Evolutionary conservation across 2,888 invertebrate species (phyloP).

Genomic region (Synergus itoensis): DNA sequence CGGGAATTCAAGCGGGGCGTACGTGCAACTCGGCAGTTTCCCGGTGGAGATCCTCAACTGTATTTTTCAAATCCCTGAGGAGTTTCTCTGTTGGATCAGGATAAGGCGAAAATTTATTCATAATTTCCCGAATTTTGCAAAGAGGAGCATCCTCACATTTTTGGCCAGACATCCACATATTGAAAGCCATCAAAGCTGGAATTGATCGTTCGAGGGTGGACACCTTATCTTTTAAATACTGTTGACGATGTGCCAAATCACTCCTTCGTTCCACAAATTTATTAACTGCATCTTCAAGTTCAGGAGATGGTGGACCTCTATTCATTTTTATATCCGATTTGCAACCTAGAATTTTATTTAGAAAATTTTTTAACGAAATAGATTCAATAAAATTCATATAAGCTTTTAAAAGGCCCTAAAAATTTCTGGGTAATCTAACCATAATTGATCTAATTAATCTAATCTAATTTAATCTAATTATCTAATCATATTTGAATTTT

Average conservation of each 20-base stretch:
- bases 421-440: background rate
- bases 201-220: slow-evolving; percentile 70
- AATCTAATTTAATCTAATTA: no score
- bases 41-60: slow-evolving; percentile 60
- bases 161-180: slow-evolving; percentile 59
- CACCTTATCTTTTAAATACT: slow-evolving; percentile 65
- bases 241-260: slow-evolving; percentile 63
- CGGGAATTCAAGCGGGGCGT: slow-evolving; percentile 53
- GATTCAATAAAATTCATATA: no score
- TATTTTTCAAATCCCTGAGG: slow-evolving; percentile 57
- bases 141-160: slow-evolving; percentile 59
- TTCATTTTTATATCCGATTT: slow-evolving; percentile 53
- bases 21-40: slow-evolving; percentile 73
- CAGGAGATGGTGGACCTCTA: slow-evolving; percentile 45
- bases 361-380: background rate
- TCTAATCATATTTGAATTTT: no score
- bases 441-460: no score
- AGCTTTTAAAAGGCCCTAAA: background rate
- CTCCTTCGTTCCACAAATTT: slow-evolving; percentile 65
- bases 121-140: slow-evolving; percentile 66
- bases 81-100: slow-evolving; percentile 68
- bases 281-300: slow-evolving; percentile 57
- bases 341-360: slow-evolving; percentile 47
- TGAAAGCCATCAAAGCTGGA: slow-evolving; percentile 71
- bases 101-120: slow-evolving; percentile 61